Evolutionary conservation across 2,113 vertebrate species (phyloP).

Genomic region (Sander lucioperca): DNA sequence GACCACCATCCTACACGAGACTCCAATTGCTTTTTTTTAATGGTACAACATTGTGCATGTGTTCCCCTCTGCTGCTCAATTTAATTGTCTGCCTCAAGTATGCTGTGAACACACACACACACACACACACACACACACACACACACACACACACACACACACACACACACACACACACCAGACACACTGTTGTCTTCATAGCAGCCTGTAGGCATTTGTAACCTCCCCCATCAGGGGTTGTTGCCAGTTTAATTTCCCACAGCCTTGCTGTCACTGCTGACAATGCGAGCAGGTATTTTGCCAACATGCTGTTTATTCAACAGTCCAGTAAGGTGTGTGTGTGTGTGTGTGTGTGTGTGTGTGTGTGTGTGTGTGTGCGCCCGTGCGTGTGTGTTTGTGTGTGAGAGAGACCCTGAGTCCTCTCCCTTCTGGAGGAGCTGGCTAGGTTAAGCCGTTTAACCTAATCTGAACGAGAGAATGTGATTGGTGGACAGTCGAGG

Average conservation of each 20-base stretch:
- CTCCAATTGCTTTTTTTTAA: constrained; percentile 66
- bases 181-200: constrained; percentile 22
- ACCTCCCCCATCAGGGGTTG: constrained; percentile 39
- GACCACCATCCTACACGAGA: constrained; percentile 17
- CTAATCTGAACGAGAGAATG: constrained; percentile 84
- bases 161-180: background rate
- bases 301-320: constrained; percentile 45
- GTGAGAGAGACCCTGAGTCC: constrained; percentile 1
- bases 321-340: constrained; percentile 4
- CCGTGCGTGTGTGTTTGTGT: background rate
- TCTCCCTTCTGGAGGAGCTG: constrained; percentile 64
- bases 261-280: constrained; percentile 31
- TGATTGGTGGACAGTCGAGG: constrained; percentile 79
- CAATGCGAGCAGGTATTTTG: constrained; percentile 48
- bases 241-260: constrained; percentile 58
- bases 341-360: background rate
- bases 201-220: constrained; percentile 49
- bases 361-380: background rate
- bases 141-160: background rate
- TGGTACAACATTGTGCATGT: constrained; percentile 37
- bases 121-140: constrained; percentile 1
- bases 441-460: constrained; percentile 86
- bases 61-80: constrained; percentile 54
- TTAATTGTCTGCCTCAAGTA: constrained; percentile 60
- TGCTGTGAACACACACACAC: constrained; percentile 19